Base-by-base conservation (phyloP, 2,113 vertebrate genomes). In the Motacilla tschutschensis region DNA sequence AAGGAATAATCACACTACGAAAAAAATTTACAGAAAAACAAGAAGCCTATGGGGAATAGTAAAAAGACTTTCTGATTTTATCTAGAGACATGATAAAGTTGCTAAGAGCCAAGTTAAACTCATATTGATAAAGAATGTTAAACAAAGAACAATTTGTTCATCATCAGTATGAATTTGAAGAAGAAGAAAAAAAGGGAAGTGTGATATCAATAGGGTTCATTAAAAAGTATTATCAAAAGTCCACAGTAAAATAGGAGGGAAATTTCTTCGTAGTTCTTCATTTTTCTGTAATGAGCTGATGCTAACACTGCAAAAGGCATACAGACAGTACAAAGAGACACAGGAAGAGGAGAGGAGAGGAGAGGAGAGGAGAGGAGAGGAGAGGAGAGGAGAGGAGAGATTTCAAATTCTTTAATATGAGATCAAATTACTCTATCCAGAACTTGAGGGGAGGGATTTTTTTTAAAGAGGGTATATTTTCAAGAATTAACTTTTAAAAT, bases 101-200 rank as follows among this genome's bases (percentile, higher is more conserved):
- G 11, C 16, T 62, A 74, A 78, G 50, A 92, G 38, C 67, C 79
- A 92, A 91, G 9, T 26, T 44, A 82, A 94, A 87, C 47, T 62
- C 38, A 64, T 57, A 50, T 4, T 72, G 66, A 69, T 79, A 62
- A 84, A 84, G 25, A 75, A 75, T 41, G 5, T 21, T 79, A 72
- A 92, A 82, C 55, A 82, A 87, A 93, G 75, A 79, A 62, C 20
- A 60, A 51, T 58, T 77, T 92, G 31, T 73, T 82, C 29, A 54
- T 87, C 38, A 58, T 69, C 10, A 17, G 11, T 26, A 50, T 53
- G 43, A 69, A 69, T 76, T 25, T 78, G 40, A 90, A 80, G 16
- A 83, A 78, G 18, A 29, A 64, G 33, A 33, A 71, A 69, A 62
- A 78, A 60, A 57, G 35, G 17, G 17, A 74, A 77, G 7, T 25